Conservation (phyloP, 2,113 vertebrate genomes). For the Centropus unirufus region DNA sequence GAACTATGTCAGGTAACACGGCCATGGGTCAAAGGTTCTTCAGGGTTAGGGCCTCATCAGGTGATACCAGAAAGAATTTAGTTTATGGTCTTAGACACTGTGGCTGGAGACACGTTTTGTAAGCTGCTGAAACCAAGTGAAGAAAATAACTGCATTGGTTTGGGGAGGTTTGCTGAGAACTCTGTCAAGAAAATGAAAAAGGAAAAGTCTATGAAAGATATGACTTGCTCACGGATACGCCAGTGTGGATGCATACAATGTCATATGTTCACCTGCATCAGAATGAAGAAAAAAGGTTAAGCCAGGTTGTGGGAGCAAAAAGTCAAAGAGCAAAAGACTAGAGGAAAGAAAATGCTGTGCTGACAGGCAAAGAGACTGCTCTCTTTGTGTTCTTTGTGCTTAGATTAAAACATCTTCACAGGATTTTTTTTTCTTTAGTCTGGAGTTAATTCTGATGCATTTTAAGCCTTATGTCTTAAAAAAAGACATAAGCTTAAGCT, state of each 20-base stretch:
- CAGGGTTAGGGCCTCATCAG: neutral
- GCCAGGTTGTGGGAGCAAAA: neutral
- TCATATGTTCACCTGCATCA: neutral
- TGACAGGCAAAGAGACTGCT: constrained; percentile 5
- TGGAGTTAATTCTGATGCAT: constrained; percentile 67
- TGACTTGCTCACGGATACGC: neutral
- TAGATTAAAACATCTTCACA: constrained; percentile 29
- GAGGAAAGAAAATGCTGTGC: neutral
- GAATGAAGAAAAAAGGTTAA: neutral
- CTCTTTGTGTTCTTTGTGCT: constrained; percentile 33
- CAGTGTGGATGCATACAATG: neutral
- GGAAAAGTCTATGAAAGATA: neutral
- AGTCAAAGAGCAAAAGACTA: constrained; percentile 9
- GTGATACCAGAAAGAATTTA: neutral
- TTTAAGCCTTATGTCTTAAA: constrained; percentile 48
- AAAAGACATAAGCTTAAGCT: too few relatives aligned
- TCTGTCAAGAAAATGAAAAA: neutral
- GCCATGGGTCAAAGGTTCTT: neutral
- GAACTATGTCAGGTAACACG: fast-evolving
- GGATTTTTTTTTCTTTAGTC: constrained; percentile 26
- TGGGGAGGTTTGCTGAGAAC: neutral
- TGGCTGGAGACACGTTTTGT: neutral
- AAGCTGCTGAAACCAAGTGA: neutral
- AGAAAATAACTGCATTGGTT: neutral
- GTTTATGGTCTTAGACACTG: neutral